Evolutionary conservation across 2,113 vertebrate species (phyloP), one percentile per base, ranked within the genome.

Genomic region (Passer domesticus): DNA sequence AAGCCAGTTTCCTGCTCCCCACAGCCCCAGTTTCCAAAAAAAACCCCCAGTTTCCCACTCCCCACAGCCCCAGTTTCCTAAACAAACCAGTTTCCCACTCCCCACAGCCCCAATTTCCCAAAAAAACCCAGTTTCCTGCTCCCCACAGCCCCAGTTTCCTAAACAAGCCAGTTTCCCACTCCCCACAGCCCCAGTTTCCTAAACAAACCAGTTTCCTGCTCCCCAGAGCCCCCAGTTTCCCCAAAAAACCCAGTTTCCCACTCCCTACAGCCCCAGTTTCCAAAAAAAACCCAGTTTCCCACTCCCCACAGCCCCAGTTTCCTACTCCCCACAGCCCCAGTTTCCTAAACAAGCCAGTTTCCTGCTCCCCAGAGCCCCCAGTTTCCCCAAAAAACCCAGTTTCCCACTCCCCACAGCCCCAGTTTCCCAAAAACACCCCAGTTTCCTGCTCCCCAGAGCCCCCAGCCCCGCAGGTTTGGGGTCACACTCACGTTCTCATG

Each of bases 41-140:
- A 2, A 72, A 39, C 5, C 0, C 0, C 58, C 47, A 14, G 8
- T 47, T 47, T 47, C 22, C 22, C 8, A 7, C 23, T 24, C 13
- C 47, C 23, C 47, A 24, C 23, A 31, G 39, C 30, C 31, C 35
- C 2, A 5, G 53, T 41, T 39, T 39, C 39, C 39, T 12, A 39
- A 39, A 39, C 39, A 39, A 39, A 12, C 10, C 50, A 52, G 9
- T 27, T 50, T 27, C 49, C 49, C 2, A 3, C 49, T 3, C 25
- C 39, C 39, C 39, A 39, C 39, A 39, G 39, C 39, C 35, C 35
- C 35, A 37, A 8, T 37, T 37, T 37, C 35, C 35, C 8, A 37
- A 37, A 37, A 7, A 37, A 37, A 37, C 35, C 35, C 35, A 37
- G 35, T 37, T 37, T 37, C 35, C 35, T 37, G 8, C 35, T 37